These are phyloP conservation scores for Actinia equina DNA, from an alignment of 64 coral and sea anemone genomes.

Conservation along the genomic window DNA sequence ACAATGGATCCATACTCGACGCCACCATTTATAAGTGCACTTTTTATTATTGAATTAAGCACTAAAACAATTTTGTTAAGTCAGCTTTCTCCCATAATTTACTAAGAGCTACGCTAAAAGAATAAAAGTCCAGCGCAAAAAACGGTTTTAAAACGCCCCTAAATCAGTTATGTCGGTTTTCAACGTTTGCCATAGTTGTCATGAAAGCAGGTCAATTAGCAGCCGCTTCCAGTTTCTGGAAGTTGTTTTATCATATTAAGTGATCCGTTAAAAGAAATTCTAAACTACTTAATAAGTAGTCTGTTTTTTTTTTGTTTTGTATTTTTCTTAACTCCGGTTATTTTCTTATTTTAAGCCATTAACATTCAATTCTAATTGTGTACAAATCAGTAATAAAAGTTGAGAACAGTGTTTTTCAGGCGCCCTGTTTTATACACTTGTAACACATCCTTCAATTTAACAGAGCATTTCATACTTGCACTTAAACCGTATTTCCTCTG, in stretches of 20 bases:
- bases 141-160: no score
- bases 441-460: neutral
- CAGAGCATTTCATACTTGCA: neutral
- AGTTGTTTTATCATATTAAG: neutral
- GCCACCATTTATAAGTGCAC: no score
- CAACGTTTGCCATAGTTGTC: no score
- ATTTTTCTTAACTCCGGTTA: neutral
- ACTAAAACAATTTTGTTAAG: no score
- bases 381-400: neutral
- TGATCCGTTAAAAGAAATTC: neutral
- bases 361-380: neutral
- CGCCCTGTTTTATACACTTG: neutral
- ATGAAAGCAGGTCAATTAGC: neutral
- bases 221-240: neutral
- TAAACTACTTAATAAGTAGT: neutral
- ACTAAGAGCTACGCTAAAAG: no score
- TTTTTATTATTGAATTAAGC: no score
- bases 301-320: neutral
- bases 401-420: neutral
- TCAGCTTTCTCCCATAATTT: no score
- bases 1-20: no score
- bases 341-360: neutral
- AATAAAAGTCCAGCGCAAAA: no score
- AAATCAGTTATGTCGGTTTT: no score
- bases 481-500: neutral